phyloP scores from a whole-genome alignment of 2,888 invertebrate genomes.

The Eucera pruinosa region DNA sequence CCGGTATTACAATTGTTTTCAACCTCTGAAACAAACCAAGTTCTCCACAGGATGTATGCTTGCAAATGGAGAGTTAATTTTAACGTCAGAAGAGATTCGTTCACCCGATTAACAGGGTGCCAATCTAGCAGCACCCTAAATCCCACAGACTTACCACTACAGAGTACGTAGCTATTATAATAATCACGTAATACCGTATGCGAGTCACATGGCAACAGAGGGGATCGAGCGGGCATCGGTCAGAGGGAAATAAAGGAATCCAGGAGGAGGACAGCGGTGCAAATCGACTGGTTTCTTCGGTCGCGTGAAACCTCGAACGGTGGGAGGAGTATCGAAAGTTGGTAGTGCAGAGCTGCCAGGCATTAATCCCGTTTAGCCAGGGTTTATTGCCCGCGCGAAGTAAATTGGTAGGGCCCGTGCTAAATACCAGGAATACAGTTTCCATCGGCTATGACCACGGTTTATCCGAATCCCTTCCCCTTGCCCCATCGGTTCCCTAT shows the following conservation, averaged over 20 bases:
- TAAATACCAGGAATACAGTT: slow-evolving; percentile 79
- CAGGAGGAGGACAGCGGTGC: not conserved
- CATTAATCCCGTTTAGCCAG: slow-evolving; percentile 81
- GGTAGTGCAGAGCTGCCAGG: slow-evolving; percentile 47
- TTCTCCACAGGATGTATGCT: too few species aligned
- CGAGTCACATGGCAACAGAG: not conserved
- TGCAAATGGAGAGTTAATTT: too few species aligned
- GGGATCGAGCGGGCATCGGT: not conserved
- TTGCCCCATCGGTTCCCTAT: slow-evolving; percentile 4
- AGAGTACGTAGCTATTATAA: not conserved
- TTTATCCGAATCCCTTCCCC: slow-evolving; percentile 54
- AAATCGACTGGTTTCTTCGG: slow-evolving; percentile 33
- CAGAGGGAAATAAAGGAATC: slow-evolving; percentile 16
- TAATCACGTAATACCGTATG: slow-evolving; percentile 25
- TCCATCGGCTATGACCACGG: slow-evolving; percentile 66
- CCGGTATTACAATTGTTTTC: too few species aligned
- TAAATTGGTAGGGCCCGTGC: slow-evolving; percentile 78
- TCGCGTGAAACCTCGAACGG: not conserved
- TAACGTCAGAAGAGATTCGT: not conserved
- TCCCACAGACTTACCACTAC: not conserved
- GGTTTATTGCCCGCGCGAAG: slow-evolving; percentile 78
- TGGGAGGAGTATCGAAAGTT: slow-evolving; percentile 25
- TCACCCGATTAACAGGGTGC: not conserved
- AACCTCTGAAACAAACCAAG: too few species aligned
- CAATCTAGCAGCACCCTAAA: not conserved